Base-by-base conservation (phyloP, 2,888 invertebrate species). In the Oscheius onirici region DNA sequence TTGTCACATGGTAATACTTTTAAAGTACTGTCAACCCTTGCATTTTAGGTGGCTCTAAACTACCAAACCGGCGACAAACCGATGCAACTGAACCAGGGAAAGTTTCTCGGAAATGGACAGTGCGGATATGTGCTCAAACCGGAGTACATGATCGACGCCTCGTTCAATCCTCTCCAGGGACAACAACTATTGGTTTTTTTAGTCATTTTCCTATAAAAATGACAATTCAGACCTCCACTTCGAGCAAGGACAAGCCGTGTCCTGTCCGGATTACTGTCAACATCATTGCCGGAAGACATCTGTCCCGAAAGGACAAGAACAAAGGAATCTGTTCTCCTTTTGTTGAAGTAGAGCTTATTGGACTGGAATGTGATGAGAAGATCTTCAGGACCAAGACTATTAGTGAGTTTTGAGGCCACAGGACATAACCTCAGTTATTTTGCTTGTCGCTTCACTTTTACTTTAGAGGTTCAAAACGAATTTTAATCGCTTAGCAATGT, bases 71-170 rank as follows among this genome's bases (percentile, higher is more conserved):
- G 91, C 72, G 97, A 97, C 88, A 94, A 93, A 86, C 91, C 94
- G 13, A 97, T 99, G 96, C 97, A 99, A 89, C 88, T 97, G 11
- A 97, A 99, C 89, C 92, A 93, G 41, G 95, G 94, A 0, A 93
- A 93, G 88, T 99, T 99, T 88, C 90, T 92, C 34, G 93, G 94
- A 87, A 99, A 99, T 87, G 96, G 95, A 17, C 74, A 92, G 41
- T 95, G 95, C 88, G 99, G 99, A 0, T 99, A 93, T 88, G 90
- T 99, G 0, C 89, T 97, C 69, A 93, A 94, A 87, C 97, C 97
- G 0, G 92, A 93, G 2, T 94, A 93, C 81, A 94, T 97, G 94
- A 91, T 92, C 69, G 90, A 91, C 1, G 93, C 93, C 26, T 82
- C 86, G 24, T 90, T 87, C 87, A 93, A 92, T 88, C 95, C 95